Conservation (phyloP, 2,113 vertebrate genomes). For the Picathartes gymnocephalus region DNA sequence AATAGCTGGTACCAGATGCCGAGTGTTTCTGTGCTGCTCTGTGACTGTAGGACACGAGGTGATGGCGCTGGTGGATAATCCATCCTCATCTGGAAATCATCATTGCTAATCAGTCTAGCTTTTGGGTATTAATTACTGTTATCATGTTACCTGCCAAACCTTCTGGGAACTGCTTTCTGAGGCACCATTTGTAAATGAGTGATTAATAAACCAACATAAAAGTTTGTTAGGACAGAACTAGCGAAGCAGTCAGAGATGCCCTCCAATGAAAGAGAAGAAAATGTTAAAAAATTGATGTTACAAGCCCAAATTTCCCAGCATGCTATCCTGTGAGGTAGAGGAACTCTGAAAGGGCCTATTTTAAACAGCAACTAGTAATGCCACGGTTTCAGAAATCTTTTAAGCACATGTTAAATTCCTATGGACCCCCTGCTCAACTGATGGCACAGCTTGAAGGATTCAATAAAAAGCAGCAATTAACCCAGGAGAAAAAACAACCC, state of each 20-base stretch:
- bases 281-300: neutral
- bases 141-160: neutral
- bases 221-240: neutral
- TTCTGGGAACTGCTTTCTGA: neutral
- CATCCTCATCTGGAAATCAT: neutral
- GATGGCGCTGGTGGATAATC: neutral
- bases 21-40: neutral
- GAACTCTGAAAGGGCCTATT: neutral
- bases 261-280: neutral
- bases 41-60: neutral
- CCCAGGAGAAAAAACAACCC: neutral
- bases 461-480: neutral
- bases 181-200: neutral
- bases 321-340: neutral
- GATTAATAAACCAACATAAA: neutral
- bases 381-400: neutral
- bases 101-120: neutral
- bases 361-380: neutral
- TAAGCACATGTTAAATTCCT: neutral
- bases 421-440: neutral
- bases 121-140: neutral
- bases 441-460: neutral
- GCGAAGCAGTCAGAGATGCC: neutral
- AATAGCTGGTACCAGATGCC: neutral
- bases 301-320: neutral